Evolutionary conservation across 1,140 invertebrate species (phyloP), one percentile per base, ranked within the genome.

Genomic region (Eumaeus atala): DNA sequence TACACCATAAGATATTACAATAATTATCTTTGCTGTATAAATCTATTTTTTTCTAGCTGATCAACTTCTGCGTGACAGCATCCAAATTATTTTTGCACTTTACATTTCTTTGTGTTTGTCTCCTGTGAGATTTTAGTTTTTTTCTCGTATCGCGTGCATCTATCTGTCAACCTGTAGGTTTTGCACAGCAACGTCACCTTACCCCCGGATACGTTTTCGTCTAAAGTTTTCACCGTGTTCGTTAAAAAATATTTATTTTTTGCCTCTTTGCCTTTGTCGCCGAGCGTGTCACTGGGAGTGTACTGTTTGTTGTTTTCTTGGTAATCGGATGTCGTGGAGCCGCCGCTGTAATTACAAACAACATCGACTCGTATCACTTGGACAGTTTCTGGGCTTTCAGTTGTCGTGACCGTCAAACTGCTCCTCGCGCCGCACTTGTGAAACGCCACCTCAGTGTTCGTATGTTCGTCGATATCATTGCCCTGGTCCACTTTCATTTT

Each of bases 351-450:
- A 58, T 83, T 81, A 55, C 77, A 83, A 17, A 84, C 72, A 16
- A 88, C 85, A 58, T 87, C 85, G 0, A 88, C 82, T 67, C 87
- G 73, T 34, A 88, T 88, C 3, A 88, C 72, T 70, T 88, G 85
- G 6, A 87, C 69, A 0, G 84, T 88, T 48, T 86, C 85, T 1
- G 87, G 87, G 55, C 82, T 87, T 38, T 79, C 83, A 9, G 72
- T 62, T 36, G 80, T 76, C 4, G 87, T 87, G 58, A 87, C 77
- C 2, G 85, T 88, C 0, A 88, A 64, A 60, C 83, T 84, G 67
- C 87, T 87, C 51, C 83, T 68, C 60, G 80, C 80, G n/a, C 81
- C 83, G 47, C 64, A 62, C 38, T 84, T 88, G 42, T 81, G 68
- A 64, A 62, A 84, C 48, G 66, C 44, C 37, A 86, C 67, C 66